Evolutionary conservation across 2,797 vertebrate species (phyloP), one percentile per base, ranked within the genome.

Genomic region (Cyprinella venusta): DNA sequence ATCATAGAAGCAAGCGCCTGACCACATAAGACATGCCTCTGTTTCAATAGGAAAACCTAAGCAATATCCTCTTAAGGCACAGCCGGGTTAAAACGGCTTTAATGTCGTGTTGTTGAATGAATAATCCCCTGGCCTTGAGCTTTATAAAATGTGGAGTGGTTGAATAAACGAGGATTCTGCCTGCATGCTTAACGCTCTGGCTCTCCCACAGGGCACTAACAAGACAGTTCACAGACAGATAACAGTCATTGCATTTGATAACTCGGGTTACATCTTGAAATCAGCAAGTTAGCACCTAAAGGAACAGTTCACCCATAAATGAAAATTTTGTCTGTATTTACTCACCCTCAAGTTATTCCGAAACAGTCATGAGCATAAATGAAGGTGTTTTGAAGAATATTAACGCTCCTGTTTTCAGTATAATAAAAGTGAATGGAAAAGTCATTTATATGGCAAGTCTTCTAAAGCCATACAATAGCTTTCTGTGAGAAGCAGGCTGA

Each of bases 51-150:
- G 48, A 50, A 50, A 76, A n/a, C 19, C 48, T 42, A 61, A 52
- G 59, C 52, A 45, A 79, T 30, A 74, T 79, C 56, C 77, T 84
- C 45, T 40, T 61, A 77, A 71, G 84, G 68, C 61, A 21, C 30
- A 56, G 36, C 18, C 24, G 65, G 54, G 75, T 42, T 77, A 70
- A 81, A 71, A 80, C 40, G 24, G 42, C 50, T 68, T 56, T 76
- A 33, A 69, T 61, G 36, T 71, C 65, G 67, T 63, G 72, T 76
- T 81, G 48, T 64, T 52, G 36, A 50, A 36, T 79, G 59, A 85
- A 67, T 64, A 82, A 82, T 82, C 45, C 33, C 24, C 30, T 45
- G 21, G 67, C 56, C 33, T 5, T 65, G 42, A 78, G 72, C 56
- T 76, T 85, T 52, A 54, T 45, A 38, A 54, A 54, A 64, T 64